Conservation (phyloP, 23 tunicate genomes). For the Ascidia mentula region DNA sequence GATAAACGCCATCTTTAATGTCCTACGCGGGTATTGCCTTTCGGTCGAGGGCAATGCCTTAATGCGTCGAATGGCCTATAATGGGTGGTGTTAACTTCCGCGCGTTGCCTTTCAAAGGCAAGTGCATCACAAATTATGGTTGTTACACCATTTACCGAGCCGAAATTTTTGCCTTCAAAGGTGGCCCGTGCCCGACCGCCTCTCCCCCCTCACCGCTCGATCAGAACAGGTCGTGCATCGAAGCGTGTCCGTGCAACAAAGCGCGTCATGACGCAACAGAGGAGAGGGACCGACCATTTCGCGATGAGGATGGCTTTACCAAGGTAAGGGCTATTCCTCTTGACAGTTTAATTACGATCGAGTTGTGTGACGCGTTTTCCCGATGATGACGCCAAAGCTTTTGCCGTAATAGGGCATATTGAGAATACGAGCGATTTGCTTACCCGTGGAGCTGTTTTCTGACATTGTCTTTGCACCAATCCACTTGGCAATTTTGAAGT, state of each 20-base stretch:
- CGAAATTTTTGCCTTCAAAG: not conserved
- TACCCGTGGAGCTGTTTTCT: too few species aligned
- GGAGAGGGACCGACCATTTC: not conserved
- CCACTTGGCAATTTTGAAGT: too few species aligned
- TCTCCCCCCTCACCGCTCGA: not conserved
- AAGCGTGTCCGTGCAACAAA: constrained; percentile 6
- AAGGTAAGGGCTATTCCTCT: not conserved
- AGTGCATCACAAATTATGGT: not conserved
- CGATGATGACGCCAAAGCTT: too few species aligned
- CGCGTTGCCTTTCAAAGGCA: not conserved
- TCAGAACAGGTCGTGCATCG: not conserved
- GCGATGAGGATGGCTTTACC: not conserved
- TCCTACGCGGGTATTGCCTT: too few species aligned
- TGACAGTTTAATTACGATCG: too few species aligned
- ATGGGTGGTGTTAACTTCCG: not conserved
- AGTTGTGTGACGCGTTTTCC: too few species aligned
- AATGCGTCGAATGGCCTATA: too few species aligned
- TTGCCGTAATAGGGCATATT: too few species aligned
- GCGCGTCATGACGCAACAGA: not conserved
- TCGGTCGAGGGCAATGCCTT: too few species aligned
- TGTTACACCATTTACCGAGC: not conserved
- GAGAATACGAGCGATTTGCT: too few species aligned
- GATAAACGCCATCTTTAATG: too few species aligned
- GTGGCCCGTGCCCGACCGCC: not conserved
- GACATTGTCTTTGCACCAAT: not conserved